Percentiles rank a stretch among this genome's conserved stretches.
phyloP scores from a whole-genome alignment of 2,888 invertebrate species.

The Sympetrum striolatum region DNA sequence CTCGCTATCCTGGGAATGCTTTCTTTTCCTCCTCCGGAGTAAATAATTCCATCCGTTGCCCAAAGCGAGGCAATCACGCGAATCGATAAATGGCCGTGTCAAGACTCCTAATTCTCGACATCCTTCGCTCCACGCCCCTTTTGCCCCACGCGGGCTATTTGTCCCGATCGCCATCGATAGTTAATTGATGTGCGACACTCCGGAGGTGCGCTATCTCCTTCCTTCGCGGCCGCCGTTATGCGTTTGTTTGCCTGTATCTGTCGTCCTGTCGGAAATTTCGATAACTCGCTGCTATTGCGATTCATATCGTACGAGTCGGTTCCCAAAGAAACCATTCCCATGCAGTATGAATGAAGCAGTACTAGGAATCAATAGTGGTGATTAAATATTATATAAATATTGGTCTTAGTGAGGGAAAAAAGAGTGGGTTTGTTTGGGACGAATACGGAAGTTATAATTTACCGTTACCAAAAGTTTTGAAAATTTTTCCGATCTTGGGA shows the following conservation, averaged over 20 bases:
- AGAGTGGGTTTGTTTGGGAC: too few relatives aligned
- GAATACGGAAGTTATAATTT: too few relatives aligned
- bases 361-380: too few relatives aligned
- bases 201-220: too few relatives aligned
- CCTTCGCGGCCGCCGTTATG: not conserved
- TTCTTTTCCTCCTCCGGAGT: not conserved
- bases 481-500: too few relatives aligned
- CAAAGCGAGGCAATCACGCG: constrained; percentile 9
- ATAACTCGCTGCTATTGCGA: too few relatives aligned
- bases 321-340: too few relatives aligned
- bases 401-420: too few relatives aligned
- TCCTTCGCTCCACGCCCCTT: not conserved
- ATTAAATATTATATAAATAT: too few relatives aligned
- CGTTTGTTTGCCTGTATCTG: not conserved
- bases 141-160: not conserved
- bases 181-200: not conserved
- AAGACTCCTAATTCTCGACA: constrained; percentile 14
- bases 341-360: too few relatives aligned
- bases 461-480: too few relatives aligned
- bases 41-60: constrained; percentile 25
- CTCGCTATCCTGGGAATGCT: not conserved
- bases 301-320: too few relatives aligned
- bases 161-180: not conserved
- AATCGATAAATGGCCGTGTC: constrained; percentile 25
- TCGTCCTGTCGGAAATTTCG: not conserved